phyloP scores from a whole-genome alignment of 2,888 invertebrate species.

The Orchesellides sinensis region DNA sequence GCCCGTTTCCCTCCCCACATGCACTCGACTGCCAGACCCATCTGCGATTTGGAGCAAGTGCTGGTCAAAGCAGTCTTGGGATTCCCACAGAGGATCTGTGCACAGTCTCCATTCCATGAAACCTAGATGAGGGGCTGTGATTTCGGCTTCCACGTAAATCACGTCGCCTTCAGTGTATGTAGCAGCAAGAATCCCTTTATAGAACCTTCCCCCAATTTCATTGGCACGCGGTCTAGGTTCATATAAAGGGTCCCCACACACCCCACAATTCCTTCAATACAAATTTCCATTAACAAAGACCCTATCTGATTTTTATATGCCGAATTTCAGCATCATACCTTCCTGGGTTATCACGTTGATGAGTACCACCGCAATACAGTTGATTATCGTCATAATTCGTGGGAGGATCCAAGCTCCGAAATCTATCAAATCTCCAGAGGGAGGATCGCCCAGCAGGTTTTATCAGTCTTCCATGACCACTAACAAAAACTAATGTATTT shows the following conservation, averaged over 20 bases:
- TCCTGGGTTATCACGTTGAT: constrained; percentile 38
- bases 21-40: constrained; percentile 76
- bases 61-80: constrained; percentile 53
- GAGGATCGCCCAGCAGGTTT: constrained; percentile 62
- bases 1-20: constrained; percentile 69
- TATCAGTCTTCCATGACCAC: constrained; percentile 59
- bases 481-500: background rate
- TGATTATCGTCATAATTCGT: constrained; percentile 64
- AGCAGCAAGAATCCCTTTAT: constrained; percentile 41
- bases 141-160: constrained; percentile 33
- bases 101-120: constrained; percentile 64
- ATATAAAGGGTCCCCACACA: constrained; percentile 70
- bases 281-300: background rate
- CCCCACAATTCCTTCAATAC: constrained; percentile 52
- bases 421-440: constrained; percentile 62
- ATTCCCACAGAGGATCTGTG: constrained; percentile 31
- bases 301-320: background rate
- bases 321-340: background rate
- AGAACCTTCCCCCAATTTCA: constrained; percentile 64
- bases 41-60: constrained; percentile 51
- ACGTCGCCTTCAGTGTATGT: constrained; percentile 38
- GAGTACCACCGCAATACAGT: constrained; percentile 42
- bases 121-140: constrained; percentile 43
- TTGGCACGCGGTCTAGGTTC: constrained; percentile 62
- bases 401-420: constrained; percentile 37